These are phyloP conservation scores for Melanotaenia pygmaea DNA, from an alignment of 2,797 vertebrate species.

Conservation along the genomic window DNA sequence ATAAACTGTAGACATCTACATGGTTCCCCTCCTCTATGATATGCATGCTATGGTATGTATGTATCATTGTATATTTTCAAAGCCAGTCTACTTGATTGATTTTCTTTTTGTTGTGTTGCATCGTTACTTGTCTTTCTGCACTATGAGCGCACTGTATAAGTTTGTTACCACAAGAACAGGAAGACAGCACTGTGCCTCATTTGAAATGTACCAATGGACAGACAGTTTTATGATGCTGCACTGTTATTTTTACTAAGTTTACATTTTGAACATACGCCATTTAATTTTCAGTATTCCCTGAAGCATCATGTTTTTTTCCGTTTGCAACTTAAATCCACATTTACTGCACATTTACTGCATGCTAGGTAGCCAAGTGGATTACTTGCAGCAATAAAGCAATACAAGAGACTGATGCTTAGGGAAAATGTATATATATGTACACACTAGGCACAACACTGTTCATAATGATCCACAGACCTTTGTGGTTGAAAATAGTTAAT, in stretches of 20 bases:
- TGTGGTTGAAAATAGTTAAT: background rate
- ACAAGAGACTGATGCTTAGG: background rate
- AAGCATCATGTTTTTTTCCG: slow-evolving; percentile 18
- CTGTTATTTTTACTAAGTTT: slow-evolving; percentile 10
- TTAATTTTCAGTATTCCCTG: background rate
- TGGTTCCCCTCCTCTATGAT: background rate
- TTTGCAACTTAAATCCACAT: slow-evolving; percentile 12
- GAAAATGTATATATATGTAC: too few species aligned
- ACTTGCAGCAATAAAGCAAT: background rate
- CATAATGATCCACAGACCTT: too few species aligned
- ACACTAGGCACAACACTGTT: background rate
- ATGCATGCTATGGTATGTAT: background rate
- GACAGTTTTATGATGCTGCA: slow-evolving; percentile 11
- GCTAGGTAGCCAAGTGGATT: background rate
- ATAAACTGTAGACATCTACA: slow-evolving; percentile 30
- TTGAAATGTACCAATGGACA: slow-evolving; percentile 18
- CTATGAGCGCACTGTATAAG: background rate
- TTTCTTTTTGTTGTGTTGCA: slow-evolving; percentile 11
- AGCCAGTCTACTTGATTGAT: slow-evolving; percentile 3
- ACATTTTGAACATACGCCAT: background rate
- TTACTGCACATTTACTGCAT: background rate
- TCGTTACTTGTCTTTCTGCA: background rate
- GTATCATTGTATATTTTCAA: slow-evolving; percentile 21
- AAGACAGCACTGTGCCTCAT: slow-evolving; percentile 17
- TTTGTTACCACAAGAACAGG: slow-evolving; percentile 20